A percentile compares a stretch with the other conserved stretches of the same genome.
Evolutionary conservation across 2,888 invertebrate genomes (phyloP).

Genomic region (Nomada hirtipes): DNA sequence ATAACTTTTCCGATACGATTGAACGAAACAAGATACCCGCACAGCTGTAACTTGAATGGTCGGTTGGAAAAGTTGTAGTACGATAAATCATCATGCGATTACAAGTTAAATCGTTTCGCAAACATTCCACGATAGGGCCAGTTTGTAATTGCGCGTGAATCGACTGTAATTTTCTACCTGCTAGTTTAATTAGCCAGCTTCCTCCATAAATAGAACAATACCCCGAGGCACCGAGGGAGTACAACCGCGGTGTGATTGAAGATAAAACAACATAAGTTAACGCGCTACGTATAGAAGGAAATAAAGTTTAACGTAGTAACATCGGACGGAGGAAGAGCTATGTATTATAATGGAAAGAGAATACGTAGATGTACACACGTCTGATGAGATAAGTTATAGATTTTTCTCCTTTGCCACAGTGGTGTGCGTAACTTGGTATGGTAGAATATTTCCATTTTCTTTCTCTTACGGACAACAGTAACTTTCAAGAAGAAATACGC

Average conservation of each 20-base stretch:
- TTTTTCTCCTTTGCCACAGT: constrained; percentile 33
- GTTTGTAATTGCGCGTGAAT: background rate
- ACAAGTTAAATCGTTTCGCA: background rate
- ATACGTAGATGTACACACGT: background rate
- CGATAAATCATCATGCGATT: background rate
- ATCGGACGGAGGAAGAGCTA: background rate
- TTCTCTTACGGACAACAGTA: background rate
- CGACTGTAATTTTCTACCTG: background rate
- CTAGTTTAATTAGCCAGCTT: background rate
- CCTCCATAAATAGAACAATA: background rate
- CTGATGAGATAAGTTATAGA: constrained; percentile 48
- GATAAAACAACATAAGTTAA: background rate
- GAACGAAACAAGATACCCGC: background rate
- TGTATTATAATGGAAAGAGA: background rate
- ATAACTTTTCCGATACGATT: constrained; percentile 6
- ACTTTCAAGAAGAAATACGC: background rate
- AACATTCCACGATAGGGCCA: no score
- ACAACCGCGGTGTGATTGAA: background rate
- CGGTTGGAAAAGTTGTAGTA: background rate
- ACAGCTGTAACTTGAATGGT: background rate
- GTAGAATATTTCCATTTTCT: background rate
- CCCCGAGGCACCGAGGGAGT: background rate
- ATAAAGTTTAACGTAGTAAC: background rate
- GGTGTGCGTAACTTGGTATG: background rate
- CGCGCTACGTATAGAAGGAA: background rate